Conservation (phyloP, 2,888 invertebrate species). For the Panzeria rudis region DNA sequence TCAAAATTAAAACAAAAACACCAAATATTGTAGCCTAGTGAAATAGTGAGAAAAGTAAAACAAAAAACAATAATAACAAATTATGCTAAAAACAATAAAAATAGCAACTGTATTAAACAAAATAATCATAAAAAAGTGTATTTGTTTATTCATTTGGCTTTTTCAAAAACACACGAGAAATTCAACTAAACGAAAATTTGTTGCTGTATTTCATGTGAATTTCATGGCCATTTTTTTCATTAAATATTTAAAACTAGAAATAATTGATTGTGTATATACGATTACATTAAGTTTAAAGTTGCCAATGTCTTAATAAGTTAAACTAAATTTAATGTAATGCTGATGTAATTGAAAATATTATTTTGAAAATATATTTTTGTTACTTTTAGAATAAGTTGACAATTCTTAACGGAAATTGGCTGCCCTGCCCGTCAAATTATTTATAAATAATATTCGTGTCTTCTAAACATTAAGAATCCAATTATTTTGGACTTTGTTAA, state of each 20-base stretch:
- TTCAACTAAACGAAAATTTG: constrained; percentile 13
- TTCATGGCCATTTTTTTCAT: constrained; percentile 19
- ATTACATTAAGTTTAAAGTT: neutral
- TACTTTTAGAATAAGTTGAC: neutral
- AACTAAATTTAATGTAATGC: constrained; percentile 19
- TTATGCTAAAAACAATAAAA: constrained; percentile 24
- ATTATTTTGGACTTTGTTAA: neutral
- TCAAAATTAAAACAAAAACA: neutral
- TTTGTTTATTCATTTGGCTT: neutral
- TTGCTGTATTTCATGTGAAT: constrained; percentile 2
- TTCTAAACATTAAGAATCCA: neutral
- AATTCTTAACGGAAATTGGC: neutral
- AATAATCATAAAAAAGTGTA: constrained; percentile 21
- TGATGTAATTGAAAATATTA: constrained; percentile 18
- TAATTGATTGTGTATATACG: constrained; percentile 4
- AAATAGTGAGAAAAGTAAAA: neutral
- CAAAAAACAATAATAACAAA: constrained; percentile 17
- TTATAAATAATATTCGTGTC: neutral
- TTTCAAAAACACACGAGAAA: constrained; percentile 10
- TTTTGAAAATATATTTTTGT: neutral
- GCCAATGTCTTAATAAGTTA: neutral
- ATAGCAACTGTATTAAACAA: constrained; percentile 4
- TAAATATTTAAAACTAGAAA: constrained; percentile 14
- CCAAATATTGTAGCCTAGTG: constrained; percentile 4
- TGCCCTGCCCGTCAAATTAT: neutral